Base-by-base conservation (phyloP, 2,797 vertebrate genomes). In the Trematomus bernacchii region DNA sequence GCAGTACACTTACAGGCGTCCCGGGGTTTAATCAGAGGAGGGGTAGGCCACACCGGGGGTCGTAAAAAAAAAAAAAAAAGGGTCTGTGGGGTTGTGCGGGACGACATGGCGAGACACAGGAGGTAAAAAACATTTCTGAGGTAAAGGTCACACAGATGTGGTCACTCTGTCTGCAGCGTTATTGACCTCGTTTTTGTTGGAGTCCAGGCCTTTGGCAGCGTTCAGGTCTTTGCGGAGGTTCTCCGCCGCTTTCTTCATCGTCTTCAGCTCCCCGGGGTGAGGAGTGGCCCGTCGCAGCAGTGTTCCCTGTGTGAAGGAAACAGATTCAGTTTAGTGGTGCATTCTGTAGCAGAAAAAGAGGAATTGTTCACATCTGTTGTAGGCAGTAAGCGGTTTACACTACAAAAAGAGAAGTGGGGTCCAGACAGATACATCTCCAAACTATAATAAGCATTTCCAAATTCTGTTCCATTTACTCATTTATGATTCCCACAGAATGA, bases 181-280 rank as follows among this genome's bases (percentile, higher is more conserved):
- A 96, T 98, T 99, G 97, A 99, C 97, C 97, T 99, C 96, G 4
- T 99, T 99, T 96, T 99, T 99, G 96, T 99, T 99, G 94, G 98
- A 97, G 94, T 99, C 98, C 96, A 99, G 95, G 95, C 95, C 97
- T 96, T 98, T 99, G 94, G 98, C 97, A 71, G 97, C 97, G 46
- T 97, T 98, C 96, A 98, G 91, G 93, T 99, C 97, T 10, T 98
- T 99, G 89, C 97, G 96, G 80, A 99, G 93, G 92, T 96, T 99
- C 94, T 99, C 98, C 14, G 94, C 97, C 23, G 95, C 95, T 94
- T 97, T 99, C 94, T 99, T 99, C 98, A 99, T 97, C 54, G 92
- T 96, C 95, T 96, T 99, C 89, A 99, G 94, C 92, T 99, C 97
- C 2, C 97, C 97, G 0, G 98, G 98, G 91, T 99, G 98, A 85